phyloP scores from a whole-genome alignment of 2,888 invertebrate genomes.

The Sarcophaga carnaria region DNA sequence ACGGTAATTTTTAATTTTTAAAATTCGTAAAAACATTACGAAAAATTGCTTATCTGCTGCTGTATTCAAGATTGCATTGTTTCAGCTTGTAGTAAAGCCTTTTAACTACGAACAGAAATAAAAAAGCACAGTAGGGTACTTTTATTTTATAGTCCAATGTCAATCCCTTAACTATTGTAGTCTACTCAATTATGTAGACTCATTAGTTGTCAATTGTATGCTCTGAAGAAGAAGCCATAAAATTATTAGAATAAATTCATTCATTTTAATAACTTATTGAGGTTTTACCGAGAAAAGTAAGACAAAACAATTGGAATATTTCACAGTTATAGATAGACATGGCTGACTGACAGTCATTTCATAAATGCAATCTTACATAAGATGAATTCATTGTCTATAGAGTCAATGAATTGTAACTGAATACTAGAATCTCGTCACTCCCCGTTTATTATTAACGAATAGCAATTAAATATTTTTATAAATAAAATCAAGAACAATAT shows the following conservation, averaged over 20 bases:
- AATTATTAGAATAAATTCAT: constrained; percentile 3
- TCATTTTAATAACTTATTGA: not conserved
- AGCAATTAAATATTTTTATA: not conserved
- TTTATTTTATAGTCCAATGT: too few relatives aligned
- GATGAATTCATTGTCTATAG: not conserved
- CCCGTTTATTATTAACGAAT: too few relatives aligned
- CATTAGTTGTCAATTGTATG: too few relatives aligned
- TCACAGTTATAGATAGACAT: not conserved
- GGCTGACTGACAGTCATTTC: not conserved
- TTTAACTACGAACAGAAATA: too few relatives aligned
- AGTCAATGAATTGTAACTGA: constrained; percentile 14
- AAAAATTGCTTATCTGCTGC: too few relatives aligned
- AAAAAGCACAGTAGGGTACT: too few relatives aligned
- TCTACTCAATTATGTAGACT: too few relatives aligned
- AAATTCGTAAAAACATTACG: too few relatives aligned
- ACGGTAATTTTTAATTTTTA: too few relatives aligned
- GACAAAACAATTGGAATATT: not conserved
- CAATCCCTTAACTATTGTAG: too few relatives aligned
- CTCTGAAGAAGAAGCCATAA: not conserved
- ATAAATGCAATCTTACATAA: not conserved
- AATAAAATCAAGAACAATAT: not conserved
- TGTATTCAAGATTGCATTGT: too few relatives aligned
- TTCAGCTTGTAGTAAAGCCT: too few relatives aligned
- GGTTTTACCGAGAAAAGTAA: not conserved
- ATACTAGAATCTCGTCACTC: not conserved